Evolutionary conservation across 2,113 vertebrate genomes (phyloP), one percentile per base, ranked within the genome.

Genomic region (Pipra filicauda): DNA sequence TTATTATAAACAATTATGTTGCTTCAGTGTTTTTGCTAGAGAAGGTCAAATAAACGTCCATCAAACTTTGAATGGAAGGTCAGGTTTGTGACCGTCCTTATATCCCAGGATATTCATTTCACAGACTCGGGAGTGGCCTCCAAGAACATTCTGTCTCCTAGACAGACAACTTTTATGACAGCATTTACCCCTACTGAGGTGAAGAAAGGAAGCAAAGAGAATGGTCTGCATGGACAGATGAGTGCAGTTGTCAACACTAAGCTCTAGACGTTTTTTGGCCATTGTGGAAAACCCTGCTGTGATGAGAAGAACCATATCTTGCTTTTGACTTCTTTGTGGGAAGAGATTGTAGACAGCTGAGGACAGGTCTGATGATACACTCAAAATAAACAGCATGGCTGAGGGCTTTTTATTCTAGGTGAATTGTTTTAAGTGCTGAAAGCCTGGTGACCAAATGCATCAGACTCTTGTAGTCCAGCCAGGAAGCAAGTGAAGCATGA

Each of bases 401-500:
- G 89, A 92, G 80, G 48, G 72, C 61, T 95, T 93, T 91, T 96
- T 94, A 93, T 89, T 93, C 76, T 95, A 97, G 95, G 94, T 95
- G 86, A 91, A 95, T 95, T 93, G 76, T 95, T 95, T 72, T 70
- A 89, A 97, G 96, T 95, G 96, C 69, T 97, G 95, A 97, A 96
- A 95, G 86, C 80, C 80, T 94, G 86, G 94, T 95, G 96, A 96
- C 92, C 96, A 96, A 96, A 95, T 57, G 87, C 84, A 96, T 92
- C 89, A 96, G 84, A 72, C 76, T 93, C 89, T 92, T 95, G 96
- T 65, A 95, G 86, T 55, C 57, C 80, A 78, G 95, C 96, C 96
- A 97, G 91, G 83, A 96, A 95, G 93, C 86, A 95, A 97, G 95
- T 84, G 94, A 95, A 96, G 96, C 96, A 84, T 95, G 94, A 97